These are phyloP conservation scores for Tolypeutes matacus DNA, from an alignment of 2,797 vertebrate genomes.

Conservation along the genomic window DNA sequence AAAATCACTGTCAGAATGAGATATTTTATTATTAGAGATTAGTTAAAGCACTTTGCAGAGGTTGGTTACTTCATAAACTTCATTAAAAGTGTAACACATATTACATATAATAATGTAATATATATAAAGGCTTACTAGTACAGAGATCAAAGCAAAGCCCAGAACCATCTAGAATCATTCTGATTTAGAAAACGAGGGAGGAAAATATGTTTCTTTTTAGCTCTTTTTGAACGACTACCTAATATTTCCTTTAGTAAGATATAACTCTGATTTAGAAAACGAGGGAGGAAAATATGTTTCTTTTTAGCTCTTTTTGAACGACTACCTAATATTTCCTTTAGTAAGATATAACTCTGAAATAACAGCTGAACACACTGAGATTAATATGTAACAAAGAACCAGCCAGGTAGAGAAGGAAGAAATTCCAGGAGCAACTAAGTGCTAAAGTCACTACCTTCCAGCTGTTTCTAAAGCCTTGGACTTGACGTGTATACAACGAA, in stretches of 20 bases:
- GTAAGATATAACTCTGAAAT: background rate
- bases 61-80: background rate
- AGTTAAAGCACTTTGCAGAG: background rate
- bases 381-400: background rate
- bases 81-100: background rate
- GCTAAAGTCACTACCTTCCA: background rate
- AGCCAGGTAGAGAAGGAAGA: background rate
- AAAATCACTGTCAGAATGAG: background rate
- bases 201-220: background rate
- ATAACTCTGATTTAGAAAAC: background rate
- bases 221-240: background rate
- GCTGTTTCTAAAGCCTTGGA: background rate
- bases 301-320: background rate
- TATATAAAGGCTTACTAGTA: background rate
- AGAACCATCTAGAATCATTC: background rate
- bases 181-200: background rate
- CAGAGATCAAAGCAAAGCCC: background rate
- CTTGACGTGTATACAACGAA: background rate
- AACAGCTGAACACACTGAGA: background rate
- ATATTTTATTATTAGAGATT: background rate
- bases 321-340: background rate
- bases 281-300: background rate
- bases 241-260: background rate
- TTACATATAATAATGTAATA: no score
- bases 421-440: background rate